Conservation (phyloP, 1,140 invertebrate genomes). For the Forficula auricularia region DNA sequence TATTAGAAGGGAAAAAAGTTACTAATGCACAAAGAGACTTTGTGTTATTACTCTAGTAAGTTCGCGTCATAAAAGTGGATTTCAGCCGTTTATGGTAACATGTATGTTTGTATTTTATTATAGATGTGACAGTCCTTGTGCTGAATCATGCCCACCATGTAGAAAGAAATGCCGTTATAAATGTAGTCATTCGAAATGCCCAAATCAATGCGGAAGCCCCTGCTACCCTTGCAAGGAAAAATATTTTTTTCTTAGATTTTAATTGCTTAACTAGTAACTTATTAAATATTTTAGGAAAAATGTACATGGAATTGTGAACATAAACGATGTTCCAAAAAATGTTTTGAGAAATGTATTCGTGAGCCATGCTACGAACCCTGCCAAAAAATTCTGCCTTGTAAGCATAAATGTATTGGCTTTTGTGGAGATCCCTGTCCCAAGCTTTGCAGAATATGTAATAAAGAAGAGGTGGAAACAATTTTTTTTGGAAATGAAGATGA, state of each 20-base stretch:
- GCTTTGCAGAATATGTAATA: slow-evolving; percentile 29
- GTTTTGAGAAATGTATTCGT: slow-evolving; percentile 32
- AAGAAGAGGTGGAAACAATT: slow-evolving; percentile 28
- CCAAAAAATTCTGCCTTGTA: slow-evolving; percentile 28
- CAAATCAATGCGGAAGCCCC: slow-evolving; percentile 34
- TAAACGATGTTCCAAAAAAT: slow-evolving; percentile 33
- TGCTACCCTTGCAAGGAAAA: slow-evolving; percentile 36
- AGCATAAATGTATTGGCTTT: slow-evolving; percentile 42
- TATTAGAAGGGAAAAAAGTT: no score
- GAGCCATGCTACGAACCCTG: slow-evolving; percentile 35
- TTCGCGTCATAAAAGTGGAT: no score
- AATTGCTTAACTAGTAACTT: no score
- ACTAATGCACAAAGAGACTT: no score
- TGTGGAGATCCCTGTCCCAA: slow-evolving; percentile 46
- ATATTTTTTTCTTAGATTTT: slow-evolving; percentile 5
- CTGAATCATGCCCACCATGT: slow-evolving; percentile 42
- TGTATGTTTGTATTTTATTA: slow-evolving; percentile 21
- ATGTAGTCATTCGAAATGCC: slow-evolving; percentile 38
- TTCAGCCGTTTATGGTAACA: no score
- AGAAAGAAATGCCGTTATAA: slow-evolving; percentile 32
- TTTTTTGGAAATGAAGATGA: slow-evolving; percentile 36
- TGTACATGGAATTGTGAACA: slow-evolving; percentile 33
- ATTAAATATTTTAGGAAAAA: slow-evolving; percentile 18
- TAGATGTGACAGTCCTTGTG: slow-evolving; percentile 41
- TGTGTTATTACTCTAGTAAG: no score